Evolutionary conservation across 2,888 invertebrate species (phyloP).

Genomic region (Clostera curtula): DNA sequence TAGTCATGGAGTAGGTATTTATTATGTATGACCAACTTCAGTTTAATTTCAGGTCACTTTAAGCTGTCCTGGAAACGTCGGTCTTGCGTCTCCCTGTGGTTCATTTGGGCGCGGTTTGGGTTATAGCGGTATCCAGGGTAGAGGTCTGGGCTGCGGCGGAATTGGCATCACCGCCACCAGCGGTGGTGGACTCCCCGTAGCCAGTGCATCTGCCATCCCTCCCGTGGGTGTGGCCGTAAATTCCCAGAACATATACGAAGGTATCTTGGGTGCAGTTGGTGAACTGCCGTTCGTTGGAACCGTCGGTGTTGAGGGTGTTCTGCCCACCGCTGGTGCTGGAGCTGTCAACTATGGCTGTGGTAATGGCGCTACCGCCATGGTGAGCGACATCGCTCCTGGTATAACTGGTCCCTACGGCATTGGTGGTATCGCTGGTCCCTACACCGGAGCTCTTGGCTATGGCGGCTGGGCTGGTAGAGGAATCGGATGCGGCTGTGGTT

Average conservation of each 20-base stretch:
- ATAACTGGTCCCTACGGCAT: constrained; percentile 1
- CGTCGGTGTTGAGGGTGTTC: constrained; percentile 28
- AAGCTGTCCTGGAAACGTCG: neutral
- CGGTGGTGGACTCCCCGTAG: constrained; percentile 26
- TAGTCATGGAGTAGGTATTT: neutral
- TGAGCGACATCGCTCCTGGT: constrained; percentile 17
- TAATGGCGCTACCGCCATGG: constrained; percentile 26
- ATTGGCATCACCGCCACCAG: constrained; percentile 16
- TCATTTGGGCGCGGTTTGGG: neutral
- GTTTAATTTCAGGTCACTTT: constrained; percentile 5
- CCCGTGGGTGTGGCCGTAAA: constrained; percentile 31
- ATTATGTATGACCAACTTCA: no score
- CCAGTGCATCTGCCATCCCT: constrained; percentile 26
- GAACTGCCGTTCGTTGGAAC: constrained; percentile 34
- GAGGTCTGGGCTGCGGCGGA: constrained; percentile 2
- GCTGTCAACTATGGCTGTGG: constrained; percentile 31
- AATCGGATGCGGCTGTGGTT: neutral
- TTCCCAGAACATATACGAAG: constrained; percentile 36
- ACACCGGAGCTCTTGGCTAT: constrained; percentile 1
- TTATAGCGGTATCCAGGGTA: constrained; percentile 1
- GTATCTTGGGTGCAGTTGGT: constrained; percentile 28
- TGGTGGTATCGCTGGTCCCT: constrained; percentile 1
- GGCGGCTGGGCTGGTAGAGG: neutral
- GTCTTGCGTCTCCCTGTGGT: constrained; percentile 1
- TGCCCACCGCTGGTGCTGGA: constrained; percentile 31